Evolutionary conservation across 2,888 invertebrate species (phyloP).

Genomic region (Philereme vetulata): DNA sequence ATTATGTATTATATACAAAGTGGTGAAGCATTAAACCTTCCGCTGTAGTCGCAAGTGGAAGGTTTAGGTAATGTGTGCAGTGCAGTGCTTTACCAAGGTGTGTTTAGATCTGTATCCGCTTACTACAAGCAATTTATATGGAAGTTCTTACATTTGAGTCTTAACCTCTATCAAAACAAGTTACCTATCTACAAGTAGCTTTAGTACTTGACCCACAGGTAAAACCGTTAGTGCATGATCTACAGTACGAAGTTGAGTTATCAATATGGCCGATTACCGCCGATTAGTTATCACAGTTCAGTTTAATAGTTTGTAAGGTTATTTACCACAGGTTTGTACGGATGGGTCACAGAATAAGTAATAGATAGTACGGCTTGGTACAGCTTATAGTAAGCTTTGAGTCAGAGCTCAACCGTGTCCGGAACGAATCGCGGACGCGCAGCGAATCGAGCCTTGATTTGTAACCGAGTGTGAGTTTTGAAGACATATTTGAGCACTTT

Average conservation of each 20-base stretch:
- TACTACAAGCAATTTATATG: no score
- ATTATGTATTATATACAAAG: no score
- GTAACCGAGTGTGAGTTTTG: constrained; percentile 16
- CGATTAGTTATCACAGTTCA: constrained; percentile 45
- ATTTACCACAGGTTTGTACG: background rate
- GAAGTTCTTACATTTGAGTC: background rate
- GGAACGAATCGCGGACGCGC: constrained; percentile 62
- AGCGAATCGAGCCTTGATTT: constrained; percentile 59
- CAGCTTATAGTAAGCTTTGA: constrained; percentile 40
- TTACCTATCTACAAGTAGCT: constrained; percentile 27
- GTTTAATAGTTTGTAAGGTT: constrained; percentile 7
- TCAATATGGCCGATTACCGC: constrained; percentile 40
- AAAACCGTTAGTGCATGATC: constrained; percentile 13
- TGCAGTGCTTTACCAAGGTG: no score
- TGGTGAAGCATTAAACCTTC: no score
- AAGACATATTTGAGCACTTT: constrained; percentile 8
- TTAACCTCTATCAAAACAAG: constrained; percentile 7
- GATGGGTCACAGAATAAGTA: constrained; percentile 1
- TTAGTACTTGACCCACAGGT: constrained; percentile 31
- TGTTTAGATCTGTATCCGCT: no score
- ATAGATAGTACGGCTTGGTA: constrained; percentile 14
- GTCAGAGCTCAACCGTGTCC: constrained; percentile 48
- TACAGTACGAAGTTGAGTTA: constrained; percentile 30
- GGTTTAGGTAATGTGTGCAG: no score
- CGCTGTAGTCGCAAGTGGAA: no score